These are phyloP conservation scores for Polypterus bichir DNA, from an alignment of 2,113 vertebrate species.

Conservation along the genomic window DNA sequence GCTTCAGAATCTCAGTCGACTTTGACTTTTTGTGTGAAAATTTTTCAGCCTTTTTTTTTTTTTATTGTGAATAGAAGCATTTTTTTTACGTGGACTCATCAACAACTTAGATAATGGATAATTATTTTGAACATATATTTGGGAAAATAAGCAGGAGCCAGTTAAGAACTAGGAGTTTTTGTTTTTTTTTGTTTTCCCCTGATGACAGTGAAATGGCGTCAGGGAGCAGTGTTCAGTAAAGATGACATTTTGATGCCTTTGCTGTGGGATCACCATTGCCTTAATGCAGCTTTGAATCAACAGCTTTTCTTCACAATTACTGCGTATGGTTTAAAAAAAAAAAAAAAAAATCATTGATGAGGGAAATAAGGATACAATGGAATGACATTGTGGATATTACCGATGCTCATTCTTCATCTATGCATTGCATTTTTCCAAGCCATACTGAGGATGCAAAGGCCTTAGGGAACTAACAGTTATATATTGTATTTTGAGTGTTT, in stretches of 20 bases:
- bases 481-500: too few relatives aligned
- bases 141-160: not conserved
- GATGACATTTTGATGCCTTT: conserved; percentile 68
- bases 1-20: too few relatives aligned
- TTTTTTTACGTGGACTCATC: too few relatives aligned
- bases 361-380: conserved; percentile 32
- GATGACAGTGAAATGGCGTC: conserved; percentile 48
- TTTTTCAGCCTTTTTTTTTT: too few relatives aligned
- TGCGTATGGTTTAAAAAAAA: conserved; percentile 58
- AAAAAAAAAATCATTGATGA: conserved; percentile 17
- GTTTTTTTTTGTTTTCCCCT: conserved; percentile 26
- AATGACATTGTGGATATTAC: conserved; percentile 44
- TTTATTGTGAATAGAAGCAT: too few relatives aligned
- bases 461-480: conserved; percentile 67
- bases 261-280: conserved; percentile 60
- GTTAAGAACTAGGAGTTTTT: conserved; percentile 36
- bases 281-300: conserved; percentile 51
- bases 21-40: too few relatives aligned
- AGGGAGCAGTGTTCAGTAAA: conserved; percentile 29
- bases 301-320: conserved; percentile 25
- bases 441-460: conserved; percentile 77
- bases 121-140: too few relatives aligned
- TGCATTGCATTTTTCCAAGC: conserved; percentile 83
- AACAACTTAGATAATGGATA: too few relatives aligned
- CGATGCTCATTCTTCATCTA: conserved; percentile 82